Evolutionary conservation across 2,888 invertebrate species (phyloP).

Genomic region (Silvanus unidentatus): DNA sequence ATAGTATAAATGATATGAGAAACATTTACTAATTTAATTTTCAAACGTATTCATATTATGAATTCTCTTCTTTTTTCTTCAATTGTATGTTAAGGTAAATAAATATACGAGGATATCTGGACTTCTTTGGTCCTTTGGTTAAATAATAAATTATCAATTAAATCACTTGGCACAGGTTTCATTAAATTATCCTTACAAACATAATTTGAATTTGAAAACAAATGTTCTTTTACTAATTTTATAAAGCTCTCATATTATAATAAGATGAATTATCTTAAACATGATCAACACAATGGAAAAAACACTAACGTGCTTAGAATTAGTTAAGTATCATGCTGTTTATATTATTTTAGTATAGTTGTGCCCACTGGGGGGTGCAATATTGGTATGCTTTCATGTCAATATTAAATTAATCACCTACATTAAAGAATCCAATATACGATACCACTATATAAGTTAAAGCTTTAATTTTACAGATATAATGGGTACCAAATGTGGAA

Average conservation of each 20-base stretch:
- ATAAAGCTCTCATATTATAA: too few relatives aligned
- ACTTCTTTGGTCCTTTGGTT: not conserved
- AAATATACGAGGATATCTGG: too few relatives aligned
- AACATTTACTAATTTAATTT: constrained; percentile 5
- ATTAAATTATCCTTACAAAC: not conserved
- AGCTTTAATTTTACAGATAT: too few relatives aligned
- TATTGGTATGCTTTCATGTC: constrained; percentile 29
- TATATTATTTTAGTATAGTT: constrained; percentile 42
- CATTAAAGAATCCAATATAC: constrained; percentile 27
- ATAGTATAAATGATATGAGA: constrained; percentile 14
- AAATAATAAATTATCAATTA: not conserved
- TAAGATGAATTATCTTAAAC: too few relatives aligned
- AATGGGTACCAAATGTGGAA: too few relatives aligned
- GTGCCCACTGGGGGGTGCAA: constrained; percentile 33
- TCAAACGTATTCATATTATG: not conserved
- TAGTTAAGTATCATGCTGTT: constrained; percentile 42
- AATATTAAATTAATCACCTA: constrained; percentile 41
- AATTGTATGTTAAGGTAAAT: not conserved
- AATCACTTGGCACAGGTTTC: not conserved
- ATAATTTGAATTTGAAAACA: not conserved
- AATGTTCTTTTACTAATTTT: constrained; percentile 1
- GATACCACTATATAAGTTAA: too few relatives aligned
- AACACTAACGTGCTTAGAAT: constrained; percentile 30
- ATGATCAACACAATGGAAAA: constrained; percentile 1
- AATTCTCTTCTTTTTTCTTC: not conserved